Evolutionary conservation across 2,888 invertebrate genomes (phyloP).

Genomic region (Thumatha senex): DNA sequence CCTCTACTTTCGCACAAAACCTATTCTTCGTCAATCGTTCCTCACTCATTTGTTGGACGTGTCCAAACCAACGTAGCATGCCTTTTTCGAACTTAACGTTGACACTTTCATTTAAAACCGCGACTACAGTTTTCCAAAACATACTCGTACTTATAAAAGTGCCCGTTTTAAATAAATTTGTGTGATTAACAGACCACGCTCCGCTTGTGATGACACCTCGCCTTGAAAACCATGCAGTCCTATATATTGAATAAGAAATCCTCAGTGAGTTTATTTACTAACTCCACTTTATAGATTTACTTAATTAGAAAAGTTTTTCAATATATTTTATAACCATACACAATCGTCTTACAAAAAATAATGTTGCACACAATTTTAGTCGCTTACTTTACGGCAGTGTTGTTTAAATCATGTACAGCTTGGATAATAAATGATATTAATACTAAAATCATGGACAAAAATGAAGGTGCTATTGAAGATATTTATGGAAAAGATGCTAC

Average conservation of each 20-base stretch:
- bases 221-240: not conserved
- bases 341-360: not conserved
- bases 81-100: too few relatives aligned
- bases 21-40: too few relatives aligned
- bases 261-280: slow-evolving; percentile 8
- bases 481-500: slow-evolving; percentile 7
- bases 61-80: too few relatives aligned
- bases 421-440: slow-evolving; percentile 37
- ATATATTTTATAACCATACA: not conserved
- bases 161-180: too few relatives aligned
- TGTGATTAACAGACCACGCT: not conserved
- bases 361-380: not conserved
- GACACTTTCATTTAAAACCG: too few relatives aligned
- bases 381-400: not conserved
- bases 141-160: too few relatives aligned
- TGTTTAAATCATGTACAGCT: slow-evolving; percentile 8
- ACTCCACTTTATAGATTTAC: not conserved
- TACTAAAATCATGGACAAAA: slow-evolving; percentile 12
- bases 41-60: too few relatives aligned
- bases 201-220: slow-evolving; percentile 7
- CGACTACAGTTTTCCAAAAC: too few relatives aligned
- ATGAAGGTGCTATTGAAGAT: not conserved
- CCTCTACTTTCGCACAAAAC: too few relatives aligned
- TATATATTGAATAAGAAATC: slow-evolving; percentile 5
- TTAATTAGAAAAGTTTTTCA: not conserved